Base-by-base conservation (phyloP, 2,797 vertebrate genomes). In the Hypotaenidia okinawae region DNA sequence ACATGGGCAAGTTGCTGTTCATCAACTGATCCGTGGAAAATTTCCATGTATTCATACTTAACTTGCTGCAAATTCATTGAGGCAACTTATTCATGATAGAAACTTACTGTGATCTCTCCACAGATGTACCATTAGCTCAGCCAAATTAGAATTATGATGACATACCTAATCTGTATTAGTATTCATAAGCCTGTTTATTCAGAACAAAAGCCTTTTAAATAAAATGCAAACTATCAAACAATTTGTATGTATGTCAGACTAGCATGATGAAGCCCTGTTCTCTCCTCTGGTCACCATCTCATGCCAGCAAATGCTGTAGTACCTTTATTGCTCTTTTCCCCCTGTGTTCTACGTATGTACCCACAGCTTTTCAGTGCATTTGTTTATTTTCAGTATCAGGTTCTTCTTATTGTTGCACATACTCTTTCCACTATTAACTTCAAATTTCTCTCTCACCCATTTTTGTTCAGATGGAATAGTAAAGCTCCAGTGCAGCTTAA, bases 161-260 rank as follows among this genome's bases (percentile, higher is more conserved):
- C 28, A 25, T 25, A 64, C 32, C 54, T 91, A 23, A 72, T 79
- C 77, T 39, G 19, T 49, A 10, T 45, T 41, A 47, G 30, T 54
- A 92, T 77, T 90, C 51, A 2, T 39, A 52, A 24, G 23, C 61
- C 51, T 84, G 35, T 80, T 84, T 81, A 66, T 84, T 69, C 35
- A 69, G 69, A 89, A 81, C 16, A 80, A 82, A 85, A 73, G 14
- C 21, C 18, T 73, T 93, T 84, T 66, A 86, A 95, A 80, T 59
- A 80, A 87, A 89, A 89, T 66, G 14, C 25, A 55, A 47, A 78
- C 43, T 51, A 66, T 41, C 51, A 12, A 92, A 68, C n/a, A 72
- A 67, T 49, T 75, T 64, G 5, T 75, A 27, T 24, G 52, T 57
- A 41, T 5, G 7, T 84, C 74, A 84, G 51, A 67, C 33, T 47